phyloP scores from a whole-genome alignment of 2,888 invertebrate genomes.

The Nomada hirtipes region DNA sequence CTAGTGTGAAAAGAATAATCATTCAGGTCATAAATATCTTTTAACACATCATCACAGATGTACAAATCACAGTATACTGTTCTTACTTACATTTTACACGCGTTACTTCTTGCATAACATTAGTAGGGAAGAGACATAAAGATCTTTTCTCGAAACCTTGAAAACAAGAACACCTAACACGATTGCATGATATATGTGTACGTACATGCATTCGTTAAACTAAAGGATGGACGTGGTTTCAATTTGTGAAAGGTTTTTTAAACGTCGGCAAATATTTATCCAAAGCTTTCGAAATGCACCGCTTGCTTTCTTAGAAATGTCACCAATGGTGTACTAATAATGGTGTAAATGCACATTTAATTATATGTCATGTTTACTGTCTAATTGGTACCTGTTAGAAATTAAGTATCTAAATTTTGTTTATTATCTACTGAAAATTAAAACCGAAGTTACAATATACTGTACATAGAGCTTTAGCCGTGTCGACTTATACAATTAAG shows the following conservation, averaged over 20 bases:
- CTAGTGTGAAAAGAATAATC: too few species aligned
- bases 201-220: conserved; percentile 7
- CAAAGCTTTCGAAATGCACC: conserved; percentile 4
- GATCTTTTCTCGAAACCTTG: neutral
- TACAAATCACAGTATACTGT: too few species aligned
- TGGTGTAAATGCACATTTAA: neutral
- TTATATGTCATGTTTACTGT: neutral
- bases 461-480: too few species aligned
- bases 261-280: neutral
- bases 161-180: neutral
- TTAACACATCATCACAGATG: neutral
- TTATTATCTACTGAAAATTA: too few species aligned
- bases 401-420: too few species aligned
- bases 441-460: too few species aligned
- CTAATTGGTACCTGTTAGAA: too few species aligned
- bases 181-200: neutral
- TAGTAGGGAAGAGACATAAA: neutral
- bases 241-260: neutral
- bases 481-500: too few species aligned
- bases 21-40: neutral
- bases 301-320: neutral
- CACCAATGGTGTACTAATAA: neutral
- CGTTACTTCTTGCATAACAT: neutral
- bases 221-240: conserved; percentile 12
- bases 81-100: neutral